Percentiles rank a stretch among this genome's conserved stretches.
Evolutionary conservation across 2,797 vertebrate genomes (phyloP).

Genomic region (Rhinella marina): DNA sequence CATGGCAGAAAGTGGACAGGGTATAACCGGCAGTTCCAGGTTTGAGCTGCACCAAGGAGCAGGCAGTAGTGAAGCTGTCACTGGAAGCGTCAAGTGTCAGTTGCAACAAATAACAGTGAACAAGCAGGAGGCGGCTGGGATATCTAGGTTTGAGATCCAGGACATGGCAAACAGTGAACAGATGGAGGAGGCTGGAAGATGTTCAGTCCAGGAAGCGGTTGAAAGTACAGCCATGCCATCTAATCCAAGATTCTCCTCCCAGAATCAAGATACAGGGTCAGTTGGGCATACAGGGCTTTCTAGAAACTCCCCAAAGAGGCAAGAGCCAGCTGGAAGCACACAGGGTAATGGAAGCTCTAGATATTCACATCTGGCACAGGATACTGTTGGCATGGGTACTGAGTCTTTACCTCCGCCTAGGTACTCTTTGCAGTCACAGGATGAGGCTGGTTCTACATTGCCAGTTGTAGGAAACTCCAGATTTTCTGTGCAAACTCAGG

Average conservation of each 20-base stretch:
- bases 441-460: conserved; percentile 39
- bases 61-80: conserved; percentile 28
- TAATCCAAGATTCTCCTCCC: conserved; percentile 26
- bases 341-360: conserved; percentile 35
- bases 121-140: conserved; percentile 39
- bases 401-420: conserved; percentile 31
- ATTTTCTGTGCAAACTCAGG: conserved; percentile 42
- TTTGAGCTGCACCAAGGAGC: conserved; percentile 41
- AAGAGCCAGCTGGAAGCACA: conserved; percentile 54
- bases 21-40: conserved; percentile 54
- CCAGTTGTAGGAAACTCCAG: conserved; percentile 40
- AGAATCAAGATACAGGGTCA: conserved; percentile 28
- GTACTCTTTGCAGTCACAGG: conserved; percentile 39
- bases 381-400: conserved; percentile 8
- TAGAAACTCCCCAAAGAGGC: conserved; percentile 56
- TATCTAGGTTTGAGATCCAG: conserved; percentile 39
- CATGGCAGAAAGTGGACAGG: conserved; percentile 35
- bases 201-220: conserved; percentile 28
- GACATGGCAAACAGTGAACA: conserved; percentile 35
- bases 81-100: conserved; percentile 37
- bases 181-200: conserved; percentile 2
- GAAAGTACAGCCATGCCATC: conserved; percentile 46
- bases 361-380: conserved; percentile 43
- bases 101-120: neutral
- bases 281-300: conserved; percentile 20